Percentiles rank a stretch among this genome's conserved stretches.
These are phyloP conservation scores for Lagria hirta DNA, from an alignment of 2,888 invertebrate genomes.

Conservation along the genomic window DNA sequence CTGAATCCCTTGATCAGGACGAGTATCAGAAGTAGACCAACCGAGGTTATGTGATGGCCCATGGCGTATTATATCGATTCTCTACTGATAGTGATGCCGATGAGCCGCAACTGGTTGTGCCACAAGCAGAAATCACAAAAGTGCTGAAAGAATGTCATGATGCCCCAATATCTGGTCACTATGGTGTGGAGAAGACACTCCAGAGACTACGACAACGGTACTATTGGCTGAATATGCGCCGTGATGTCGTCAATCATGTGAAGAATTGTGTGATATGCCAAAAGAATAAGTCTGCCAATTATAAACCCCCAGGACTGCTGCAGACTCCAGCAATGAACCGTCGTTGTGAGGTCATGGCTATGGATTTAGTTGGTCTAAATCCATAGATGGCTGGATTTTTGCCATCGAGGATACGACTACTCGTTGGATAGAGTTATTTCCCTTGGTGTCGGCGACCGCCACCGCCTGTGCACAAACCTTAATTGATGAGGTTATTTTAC, in stretches of 20 bases:
- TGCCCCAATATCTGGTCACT: constrained; percentile 32
- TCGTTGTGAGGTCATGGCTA: constrained; percentile 28
- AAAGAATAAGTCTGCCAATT: constrained; percentile 24
- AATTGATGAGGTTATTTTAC: no score
- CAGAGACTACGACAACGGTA: constrained; percentile 23
- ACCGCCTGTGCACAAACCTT: no score
- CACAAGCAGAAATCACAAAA: constrained; percentile 11
- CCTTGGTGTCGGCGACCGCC: no score
- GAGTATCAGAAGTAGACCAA: no score
- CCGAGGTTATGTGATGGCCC: no score
- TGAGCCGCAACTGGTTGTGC: constrained; percentile 33
- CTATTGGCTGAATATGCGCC: constrained; percentile 29
- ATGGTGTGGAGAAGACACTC: constrained; percentile 27
- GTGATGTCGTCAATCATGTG: constrained; percentile 11
- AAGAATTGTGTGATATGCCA: constrained; percentile 23
- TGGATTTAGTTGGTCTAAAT: constrained; percentile 33
- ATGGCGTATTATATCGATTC: constrained; percentile 32
- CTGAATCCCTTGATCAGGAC: no score
- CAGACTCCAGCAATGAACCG: constrained; percentile 22
- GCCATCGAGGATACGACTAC: no score
- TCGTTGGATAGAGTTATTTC: no score
- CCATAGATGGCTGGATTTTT: no score
- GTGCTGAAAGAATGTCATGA: constrained; percentile 31
- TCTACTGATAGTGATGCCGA: constrained; percentile 26
- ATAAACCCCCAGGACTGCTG: constrained; percentile 25